Percentiles rank a stretch among this genome's conserved stretches.
Evolutionary conservation across 1,140 invertebrate genomes (phyloP).

Genomic region (Trissolcus basalis): DNA sequence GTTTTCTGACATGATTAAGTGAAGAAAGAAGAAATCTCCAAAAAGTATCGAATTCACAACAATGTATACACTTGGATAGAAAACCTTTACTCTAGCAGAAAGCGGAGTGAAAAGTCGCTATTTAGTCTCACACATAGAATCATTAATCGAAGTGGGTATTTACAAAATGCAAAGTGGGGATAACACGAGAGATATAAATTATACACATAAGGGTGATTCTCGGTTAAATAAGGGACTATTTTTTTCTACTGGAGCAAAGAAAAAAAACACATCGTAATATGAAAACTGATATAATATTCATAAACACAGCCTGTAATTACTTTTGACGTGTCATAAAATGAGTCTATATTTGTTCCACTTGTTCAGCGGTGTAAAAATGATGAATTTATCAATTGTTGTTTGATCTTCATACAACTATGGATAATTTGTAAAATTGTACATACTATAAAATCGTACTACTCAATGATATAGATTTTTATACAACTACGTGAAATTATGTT

Average conservation of each 20-base stretch:
- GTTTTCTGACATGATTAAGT: too few relatives aligned
- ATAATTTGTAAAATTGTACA: too few relatives aligned
- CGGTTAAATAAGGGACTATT: neutral
- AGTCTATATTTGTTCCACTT: neutral
- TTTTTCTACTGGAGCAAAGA: neutral
- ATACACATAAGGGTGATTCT: neutral
- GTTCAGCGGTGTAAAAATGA: too few relatives aligned
- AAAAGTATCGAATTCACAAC: too few relatives aligned
- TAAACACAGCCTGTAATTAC: neutral
- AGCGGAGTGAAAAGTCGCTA: neutral
- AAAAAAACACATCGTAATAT: neutral
- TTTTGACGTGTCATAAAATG: neutral
- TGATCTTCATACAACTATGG: too few relatives aligned
- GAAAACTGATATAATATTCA: neutral
- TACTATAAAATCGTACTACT: too few relatives aligned
- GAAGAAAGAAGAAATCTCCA: too few relatives aligned
- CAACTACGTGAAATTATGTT: too few relatives aligned
- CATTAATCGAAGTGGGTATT: neutral
- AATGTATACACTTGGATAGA: neutral
- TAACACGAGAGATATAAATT: neutral
- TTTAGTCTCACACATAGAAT: neutral
- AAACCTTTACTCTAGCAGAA: neutral
- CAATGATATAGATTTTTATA: too few relatives aligned
- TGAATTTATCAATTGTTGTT: too few relatives aligned
- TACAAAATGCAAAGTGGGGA: neutral